phyloP scores from a whole-genome alignment of 2,888 invertebrate species.

The Drosophila lutescens region DNA sequence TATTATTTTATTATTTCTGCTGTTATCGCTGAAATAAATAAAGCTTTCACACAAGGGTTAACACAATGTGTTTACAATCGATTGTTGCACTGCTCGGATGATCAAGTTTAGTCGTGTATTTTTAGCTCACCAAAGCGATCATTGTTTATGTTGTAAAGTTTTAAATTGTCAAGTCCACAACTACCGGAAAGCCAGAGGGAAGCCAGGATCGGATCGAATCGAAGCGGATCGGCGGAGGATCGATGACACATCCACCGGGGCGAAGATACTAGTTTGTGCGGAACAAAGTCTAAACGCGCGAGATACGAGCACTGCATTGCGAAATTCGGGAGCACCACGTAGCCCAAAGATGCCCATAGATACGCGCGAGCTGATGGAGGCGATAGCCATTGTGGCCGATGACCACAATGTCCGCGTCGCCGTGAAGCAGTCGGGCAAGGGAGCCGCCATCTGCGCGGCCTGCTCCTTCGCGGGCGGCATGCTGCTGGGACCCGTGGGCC shows the following conservation, averaged over 20 bases:
- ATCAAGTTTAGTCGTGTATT: neutral
- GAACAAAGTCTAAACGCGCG: slow-evolving; percentile 21
- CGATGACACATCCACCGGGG: slow-evolving; percentile 1
- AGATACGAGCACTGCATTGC: slow-evolving; percentile 3
- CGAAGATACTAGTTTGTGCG: too few species aligned
- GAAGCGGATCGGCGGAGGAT: neutral
- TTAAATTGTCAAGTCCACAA: neutral
- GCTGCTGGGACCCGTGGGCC: slow-evolving; percentile 80
- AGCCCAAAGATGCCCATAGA: slow-evolving; percentile 78
- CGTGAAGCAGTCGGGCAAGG: slow-evolving; percentile 80
- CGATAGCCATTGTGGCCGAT: slow-evolving; percentile 81
- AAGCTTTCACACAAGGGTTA: neutral
- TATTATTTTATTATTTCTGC: too few species aligned
- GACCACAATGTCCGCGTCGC: slow-evolving; percentile 81
- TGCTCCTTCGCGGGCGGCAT: slow-evolving; percentile 82
- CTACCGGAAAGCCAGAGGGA: neutral
- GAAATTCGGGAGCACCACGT: slow-evolving; percentile 32
- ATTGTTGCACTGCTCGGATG: neutral
- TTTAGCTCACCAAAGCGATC: too few species aligned
- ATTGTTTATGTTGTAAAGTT: slow-evolving; percentile 11
- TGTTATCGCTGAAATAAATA: neutral
- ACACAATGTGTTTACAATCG: neutral
- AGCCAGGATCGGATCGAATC: neutral
- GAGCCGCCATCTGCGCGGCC: slow-evolving; percentile 81
- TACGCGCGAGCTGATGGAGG: slow-evolving; percentile 81